phyloP scores from a whole-genome alignment of 1,140 invertebrate species.

The Pogonus chalceus region DNA sequence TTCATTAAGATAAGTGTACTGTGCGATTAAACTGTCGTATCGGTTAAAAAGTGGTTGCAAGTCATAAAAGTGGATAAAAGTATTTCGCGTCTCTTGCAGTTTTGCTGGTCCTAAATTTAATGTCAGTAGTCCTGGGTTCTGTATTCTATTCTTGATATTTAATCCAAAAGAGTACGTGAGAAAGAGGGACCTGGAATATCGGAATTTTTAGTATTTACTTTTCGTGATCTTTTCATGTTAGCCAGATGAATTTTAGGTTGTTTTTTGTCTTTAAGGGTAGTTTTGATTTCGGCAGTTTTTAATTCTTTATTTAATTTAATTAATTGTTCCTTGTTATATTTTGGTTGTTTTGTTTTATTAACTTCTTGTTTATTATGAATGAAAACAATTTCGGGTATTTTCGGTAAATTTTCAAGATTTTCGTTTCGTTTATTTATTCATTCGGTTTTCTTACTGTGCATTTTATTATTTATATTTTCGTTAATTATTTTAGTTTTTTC shows the following conservation, averaged over 20 bases:
- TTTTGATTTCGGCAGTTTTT: background rate
- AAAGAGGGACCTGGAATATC: background rate
- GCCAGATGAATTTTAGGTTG: background rate
- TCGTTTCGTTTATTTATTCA: background rate
- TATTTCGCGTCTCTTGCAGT: background rate
- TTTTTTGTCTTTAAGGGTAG: background rate
- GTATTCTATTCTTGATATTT: background rate
- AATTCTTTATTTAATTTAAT: background rate
- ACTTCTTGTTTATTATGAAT: background rate
- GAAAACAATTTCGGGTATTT: background rate
- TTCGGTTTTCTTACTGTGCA: background rate
- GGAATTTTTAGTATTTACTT: background rate
- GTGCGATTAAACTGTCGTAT: background rate
- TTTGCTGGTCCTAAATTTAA: background rate
- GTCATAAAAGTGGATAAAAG: background rate
- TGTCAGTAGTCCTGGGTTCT: background rate
- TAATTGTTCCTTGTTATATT: background rate
- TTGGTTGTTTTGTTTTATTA: background rate
- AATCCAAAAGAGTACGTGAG: background rate
- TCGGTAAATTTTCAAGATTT: background rate
- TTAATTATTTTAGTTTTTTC: too few species aligned
- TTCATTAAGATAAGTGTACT: background rate
- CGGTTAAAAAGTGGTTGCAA: background rate
- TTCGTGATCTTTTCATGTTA: background rate
- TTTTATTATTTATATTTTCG: too few species aligned